These are phyloP conservation scores for Hemiprocne comata DNA, from an alignment of 2,113 vertebrate genomes.

Conservation along the genomic window DNA sequence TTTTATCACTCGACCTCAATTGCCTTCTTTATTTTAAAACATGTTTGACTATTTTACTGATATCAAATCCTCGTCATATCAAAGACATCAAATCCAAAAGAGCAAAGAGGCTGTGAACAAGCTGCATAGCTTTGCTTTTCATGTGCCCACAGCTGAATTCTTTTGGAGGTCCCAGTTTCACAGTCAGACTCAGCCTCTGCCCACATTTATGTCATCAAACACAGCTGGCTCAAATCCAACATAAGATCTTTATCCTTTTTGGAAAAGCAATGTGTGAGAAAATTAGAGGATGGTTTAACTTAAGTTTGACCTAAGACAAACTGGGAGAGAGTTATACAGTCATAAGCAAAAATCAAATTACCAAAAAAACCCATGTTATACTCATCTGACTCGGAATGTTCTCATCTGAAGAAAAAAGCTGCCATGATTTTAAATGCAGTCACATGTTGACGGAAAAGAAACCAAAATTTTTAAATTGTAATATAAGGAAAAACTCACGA, in stretches of 20 bases:
- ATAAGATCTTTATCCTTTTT: neutral
- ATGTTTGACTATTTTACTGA: neutral
- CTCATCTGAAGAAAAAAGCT: neutral
- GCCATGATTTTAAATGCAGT: neutral
- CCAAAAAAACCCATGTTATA: neutral
- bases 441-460: neutral
- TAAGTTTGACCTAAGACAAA: neutral
- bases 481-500: neutral
- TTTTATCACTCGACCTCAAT: neutral
- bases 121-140: neutral
- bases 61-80: neutral
- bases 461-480: neutral
- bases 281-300: neutral
- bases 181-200: neutral
- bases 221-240: neutral
- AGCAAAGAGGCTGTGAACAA: neutral
- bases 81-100: neutral
- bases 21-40: neutral
- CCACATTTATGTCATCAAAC: neutral
- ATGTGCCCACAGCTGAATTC: neutral
- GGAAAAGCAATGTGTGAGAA: neutral
- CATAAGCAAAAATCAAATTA: neutral
- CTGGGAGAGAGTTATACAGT: neutral
- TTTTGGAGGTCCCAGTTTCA: neutral
- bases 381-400: neutral